Percentiles rank a stretch among this genome's conserved stretches.
Conservation (phyloP, 2,113 vertebrate species). For the Gallinago media region DNA sequence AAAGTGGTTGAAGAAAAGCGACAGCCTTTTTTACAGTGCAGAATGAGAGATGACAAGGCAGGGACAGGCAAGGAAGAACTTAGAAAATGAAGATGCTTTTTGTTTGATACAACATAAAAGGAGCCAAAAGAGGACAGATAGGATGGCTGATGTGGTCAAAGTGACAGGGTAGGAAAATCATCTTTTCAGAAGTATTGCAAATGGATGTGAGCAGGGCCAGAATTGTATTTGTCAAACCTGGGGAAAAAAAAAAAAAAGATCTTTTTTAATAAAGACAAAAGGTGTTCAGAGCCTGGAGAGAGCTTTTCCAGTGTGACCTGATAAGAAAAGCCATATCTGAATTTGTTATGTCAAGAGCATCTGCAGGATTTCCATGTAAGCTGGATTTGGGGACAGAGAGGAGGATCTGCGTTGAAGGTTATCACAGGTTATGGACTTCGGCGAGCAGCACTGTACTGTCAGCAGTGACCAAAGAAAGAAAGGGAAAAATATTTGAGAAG, state of each 20-base stretch:
- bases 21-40: neutral
- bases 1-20: neutral
- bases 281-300: neutral
- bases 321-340: neutral
- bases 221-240: neutral
- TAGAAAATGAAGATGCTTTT: neutral
- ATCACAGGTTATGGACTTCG: neutral
- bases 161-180: neutral
- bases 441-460: neutral
- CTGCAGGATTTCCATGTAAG: neutral
- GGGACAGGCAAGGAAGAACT: neutral
- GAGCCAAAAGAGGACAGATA: neutral
- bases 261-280: neutral
- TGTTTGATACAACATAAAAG: conserved; percentile 7
- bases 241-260: neutral
- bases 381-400: neutral
- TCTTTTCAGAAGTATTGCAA: neutral
- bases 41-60: neutral
- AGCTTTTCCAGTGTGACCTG: neutral
- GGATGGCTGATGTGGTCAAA: neutral
- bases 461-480: neutral
- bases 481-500: neutral
- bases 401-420: neutral
- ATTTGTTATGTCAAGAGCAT: neutral
- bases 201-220: neutral